A percentile compares a stretch with the other conserved stretches of the same genome.
phyloP scores from a whole-genome alignment of 1,140 invertebrate species.

The Hermatobates lingyangjiaoensis region DNA sequence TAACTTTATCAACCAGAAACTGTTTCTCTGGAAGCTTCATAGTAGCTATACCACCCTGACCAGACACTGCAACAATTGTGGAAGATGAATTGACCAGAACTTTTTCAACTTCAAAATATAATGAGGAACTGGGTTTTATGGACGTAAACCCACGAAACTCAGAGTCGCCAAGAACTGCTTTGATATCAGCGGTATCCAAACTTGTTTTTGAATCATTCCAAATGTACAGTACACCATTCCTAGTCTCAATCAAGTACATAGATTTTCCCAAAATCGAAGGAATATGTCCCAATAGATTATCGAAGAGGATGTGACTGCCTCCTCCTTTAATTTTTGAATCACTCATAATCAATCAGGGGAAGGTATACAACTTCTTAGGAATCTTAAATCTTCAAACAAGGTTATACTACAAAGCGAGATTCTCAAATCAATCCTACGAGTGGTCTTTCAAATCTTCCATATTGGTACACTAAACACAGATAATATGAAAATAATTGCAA shows the following conservation, averaged over 20 bases:
- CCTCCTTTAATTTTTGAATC: no score
- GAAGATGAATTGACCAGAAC: conserved; percentile 27
- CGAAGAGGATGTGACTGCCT: no score
- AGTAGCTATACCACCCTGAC: conserved; percentile 25
- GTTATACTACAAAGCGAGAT: no score
- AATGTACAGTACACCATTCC: conserved; percentile 9
- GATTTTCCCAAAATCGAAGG: no score
- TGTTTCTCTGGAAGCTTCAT: conserved; percentile 28
- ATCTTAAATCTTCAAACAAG: no score
- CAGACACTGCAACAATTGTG: conserved; percentile 26
- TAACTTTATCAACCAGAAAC: conserved; percentile 26
- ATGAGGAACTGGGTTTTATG: conserved; percentile 25
- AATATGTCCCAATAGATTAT: no score
- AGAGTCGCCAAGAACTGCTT: conserved; percentile 3
- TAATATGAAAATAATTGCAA: no score
- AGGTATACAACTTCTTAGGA: no score
- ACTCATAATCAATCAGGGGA: no score
- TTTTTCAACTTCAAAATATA: conserved; percentile 27
- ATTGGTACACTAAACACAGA: no score
- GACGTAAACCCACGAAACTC: conserved; percentile 13
- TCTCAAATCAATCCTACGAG: no score
- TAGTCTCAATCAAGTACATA: not conserved
- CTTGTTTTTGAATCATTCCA: conserved; percentile 5
- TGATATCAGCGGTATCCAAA: conserved; percentile 6
- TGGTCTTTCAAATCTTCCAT: no score